Evolutionary conservation across 1,140 invertebrate species (phyloP).

Genomic region (Coptotermes formosanus): DNA sequence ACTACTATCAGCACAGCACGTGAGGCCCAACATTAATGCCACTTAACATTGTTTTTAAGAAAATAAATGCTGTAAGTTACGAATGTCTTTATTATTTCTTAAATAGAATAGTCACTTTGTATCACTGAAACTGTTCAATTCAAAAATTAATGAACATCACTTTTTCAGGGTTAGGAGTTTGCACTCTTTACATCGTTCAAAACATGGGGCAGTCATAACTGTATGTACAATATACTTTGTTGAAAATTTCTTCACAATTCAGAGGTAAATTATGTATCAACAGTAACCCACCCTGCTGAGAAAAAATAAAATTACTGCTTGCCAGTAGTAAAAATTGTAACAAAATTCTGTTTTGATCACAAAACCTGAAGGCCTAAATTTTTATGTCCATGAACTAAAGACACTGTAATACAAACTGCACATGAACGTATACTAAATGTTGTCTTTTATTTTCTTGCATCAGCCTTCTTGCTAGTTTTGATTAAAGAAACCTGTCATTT

Average conservation of each 20-base stretch:
- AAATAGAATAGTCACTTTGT: constrained; percentile 5
- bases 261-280: neutral
- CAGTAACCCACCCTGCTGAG: neutral
- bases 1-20: too few species aligned
- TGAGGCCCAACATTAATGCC: too few species aligned
- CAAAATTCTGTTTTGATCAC: neutral
- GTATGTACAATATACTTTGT: neutral
- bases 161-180: neutral
- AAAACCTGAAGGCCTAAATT: neutral
- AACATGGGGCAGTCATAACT: neutral
- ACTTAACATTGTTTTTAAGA: neutral
- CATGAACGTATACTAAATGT: neutral
- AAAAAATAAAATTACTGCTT: constrained; percentile 12
- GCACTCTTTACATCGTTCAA: neutral
- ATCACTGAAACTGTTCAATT: constrained; percentile 4
- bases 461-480: too few species aligned
- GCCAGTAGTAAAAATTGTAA: neutral
- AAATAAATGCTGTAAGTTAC: neutral
- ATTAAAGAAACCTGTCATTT: too few species aligned
- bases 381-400: too few species aligned
- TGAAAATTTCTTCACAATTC: too few species aligned
- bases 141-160: neutral
- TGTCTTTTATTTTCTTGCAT: neutral
- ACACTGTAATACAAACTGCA: neutral
- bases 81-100: constrained; percentile 6